Percentiles rank a stretch among this genome's conserved stretches.
Evolutionary conservation across 2,113 vertebrate genomes (phyloP).

Genomic region (Menura novaehollandiae): DNA sequence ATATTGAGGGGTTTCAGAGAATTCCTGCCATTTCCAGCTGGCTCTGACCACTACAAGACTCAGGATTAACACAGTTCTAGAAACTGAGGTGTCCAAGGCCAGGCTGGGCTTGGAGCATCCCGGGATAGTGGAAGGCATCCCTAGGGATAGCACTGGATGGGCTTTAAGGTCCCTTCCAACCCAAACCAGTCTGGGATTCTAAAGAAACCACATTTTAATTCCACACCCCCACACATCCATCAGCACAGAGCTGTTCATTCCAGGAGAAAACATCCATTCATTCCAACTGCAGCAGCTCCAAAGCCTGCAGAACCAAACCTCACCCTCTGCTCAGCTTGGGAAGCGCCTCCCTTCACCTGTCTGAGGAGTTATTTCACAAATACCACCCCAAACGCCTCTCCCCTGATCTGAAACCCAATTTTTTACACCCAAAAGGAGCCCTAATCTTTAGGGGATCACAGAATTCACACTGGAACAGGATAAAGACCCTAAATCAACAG

Average conservation of each 20-base stretch:
- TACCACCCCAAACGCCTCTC: neutral
- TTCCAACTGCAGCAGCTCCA: neutral
- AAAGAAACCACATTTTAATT: neutral
- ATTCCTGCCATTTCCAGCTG: neutral
- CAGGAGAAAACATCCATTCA: neutral
- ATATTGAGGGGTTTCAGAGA: neutral
- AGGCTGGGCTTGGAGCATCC: neutral
- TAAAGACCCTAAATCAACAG: neutral
- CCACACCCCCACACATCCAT: neutral
- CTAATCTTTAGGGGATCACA: neutral
- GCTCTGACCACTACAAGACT: neutral
- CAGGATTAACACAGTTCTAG: accelerated
- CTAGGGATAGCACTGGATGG: neutral
- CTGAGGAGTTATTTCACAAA: neutral
- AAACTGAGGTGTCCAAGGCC: neutral
- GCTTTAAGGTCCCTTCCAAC: neutral
- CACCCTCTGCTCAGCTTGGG: neutral
- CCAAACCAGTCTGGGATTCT: neutral
- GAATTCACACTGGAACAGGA: neutral
- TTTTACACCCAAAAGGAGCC: neutral
- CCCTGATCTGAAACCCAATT: neutral
- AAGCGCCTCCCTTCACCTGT: neutral
- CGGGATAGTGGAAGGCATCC: neutral
- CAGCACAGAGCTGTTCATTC: neutral
- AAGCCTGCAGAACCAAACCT: neutral